Conservation (phyloP, 2,888 invertebrate genomes). For the Drosophila testacea region DNA sequence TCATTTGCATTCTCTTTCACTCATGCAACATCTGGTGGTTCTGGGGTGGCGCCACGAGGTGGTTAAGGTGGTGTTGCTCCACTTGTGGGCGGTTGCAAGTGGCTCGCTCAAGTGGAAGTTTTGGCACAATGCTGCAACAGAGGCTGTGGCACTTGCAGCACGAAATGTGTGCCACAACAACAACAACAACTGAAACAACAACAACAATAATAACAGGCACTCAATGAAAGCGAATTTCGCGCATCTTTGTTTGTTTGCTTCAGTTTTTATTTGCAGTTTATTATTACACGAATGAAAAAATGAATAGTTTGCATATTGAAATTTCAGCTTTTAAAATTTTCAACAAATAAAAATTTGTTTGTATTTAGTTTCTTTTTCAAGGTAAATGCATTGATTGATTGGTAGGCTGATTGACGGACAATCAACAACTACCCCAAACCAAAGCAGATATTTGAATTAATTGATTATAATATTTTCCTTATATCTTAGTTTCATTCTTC, state of each 20-base stretch:
- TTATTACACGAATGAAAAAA: constrained; percentile 1
- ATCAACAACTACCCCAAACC: neutral
- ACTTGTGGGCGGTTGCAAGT: constrained; percentile 31
- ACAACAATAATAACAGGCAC: constrained; percentile 7
- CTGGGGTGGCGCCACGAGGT: constrained; percentile 4
- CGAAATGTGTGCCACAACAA: constrained; percentile 46
- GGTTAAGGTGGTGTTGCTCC: constrained; percentile 10
- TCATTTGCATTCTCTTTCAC: no score
- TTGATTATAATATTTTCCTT: no score
- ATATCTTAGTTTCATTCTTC: no score
- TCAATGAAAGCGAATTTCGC: constrained; percentile 21
- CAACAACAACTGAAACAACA: constrained; percentile 44
- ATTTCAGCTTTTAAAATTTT: neutral
- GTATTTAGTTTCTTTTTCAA: neutral
- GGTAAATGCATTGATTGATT: neutral
- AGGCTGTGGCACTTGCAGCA: neutral
- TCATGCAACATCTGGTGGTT: no score
- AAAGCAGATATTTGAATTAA: no score
- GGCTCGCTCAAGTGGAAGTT: constrained; percentile 51
- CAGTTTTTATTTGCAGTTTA: neutral
- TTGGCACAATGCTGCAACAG: constrained; percentile 33
- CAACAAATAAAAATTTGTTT: neutral
- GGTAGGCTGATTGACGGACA: neutral
- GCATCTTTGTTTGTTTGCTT: constrained; percentile 1
- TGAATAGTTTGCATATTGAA: neutral